These are phyloP conservation scores for Sylvilagus floridanus DNA, from an alignment of 2,797 vertebrate genomes.

Conservation along the genomic window DNA sequence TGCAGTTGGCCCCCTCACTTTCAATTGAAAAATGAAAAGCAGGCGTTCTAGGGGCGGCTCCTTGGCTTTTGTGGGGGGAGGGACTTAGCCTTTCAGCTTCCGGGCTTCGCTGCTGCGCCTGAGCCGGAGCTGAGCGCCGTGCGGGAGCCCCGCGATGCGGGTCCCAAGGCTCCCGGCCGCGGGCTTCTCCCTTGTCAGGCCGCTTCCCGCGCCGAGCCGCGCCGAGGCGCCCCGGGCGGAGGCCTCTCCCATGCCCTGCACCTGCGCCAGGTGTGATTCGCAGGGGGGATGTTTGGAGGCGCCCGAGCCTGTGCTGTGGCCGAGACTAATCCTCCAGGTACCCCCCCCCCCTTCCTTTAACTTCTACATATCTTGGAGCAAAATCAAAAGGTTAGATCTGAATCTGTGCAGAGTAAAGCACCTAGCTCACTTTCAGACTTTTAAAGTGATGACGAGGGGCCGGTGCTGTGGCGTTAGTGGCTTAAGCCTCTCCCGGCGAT, in stretches of 20 bases:
- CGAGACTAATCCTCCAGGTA: not conserved
- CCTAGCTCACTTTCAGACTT: not conserved
- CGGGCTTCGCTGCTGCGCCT: not conserved
- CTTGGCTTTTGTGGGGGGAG: not conserved
- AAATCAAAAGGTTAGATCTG: not conserved
- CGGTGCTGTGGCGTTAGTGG: no score
- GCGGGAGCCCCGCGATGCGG: not conserved
- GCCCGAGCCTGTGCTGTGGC: not conserved
- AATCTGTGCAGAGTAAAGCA: not conserved
- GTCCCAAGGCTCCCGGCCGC: no score
- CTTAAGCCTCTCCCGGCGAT: no score
- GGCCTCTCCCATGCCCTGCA: no score
- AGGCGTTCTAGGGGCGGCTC: not conserved
- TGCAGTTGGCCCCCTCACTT: not conserved
- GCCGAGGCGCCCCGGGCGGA: no score
- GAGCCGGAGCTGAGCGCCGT: not conserved
- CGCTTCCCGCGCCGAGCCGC: no score
- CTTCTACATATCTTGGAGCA: conserved; percentile 28
- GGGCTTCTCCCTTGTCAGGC: not conserved
- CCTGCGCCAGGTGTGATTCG: no score
- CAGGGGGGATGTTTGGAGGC: no score
- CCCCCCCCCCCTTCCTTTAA: not conserved
- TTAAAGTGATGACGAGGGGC: not conserved
- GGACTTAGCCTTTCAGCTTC: not conserved
- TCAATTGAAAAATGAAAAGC: not conserved